phyloP scores from a whole-genome alignment of 2,797 vertebrate genomes.

The Myiotriccus ornatus region DNA sequence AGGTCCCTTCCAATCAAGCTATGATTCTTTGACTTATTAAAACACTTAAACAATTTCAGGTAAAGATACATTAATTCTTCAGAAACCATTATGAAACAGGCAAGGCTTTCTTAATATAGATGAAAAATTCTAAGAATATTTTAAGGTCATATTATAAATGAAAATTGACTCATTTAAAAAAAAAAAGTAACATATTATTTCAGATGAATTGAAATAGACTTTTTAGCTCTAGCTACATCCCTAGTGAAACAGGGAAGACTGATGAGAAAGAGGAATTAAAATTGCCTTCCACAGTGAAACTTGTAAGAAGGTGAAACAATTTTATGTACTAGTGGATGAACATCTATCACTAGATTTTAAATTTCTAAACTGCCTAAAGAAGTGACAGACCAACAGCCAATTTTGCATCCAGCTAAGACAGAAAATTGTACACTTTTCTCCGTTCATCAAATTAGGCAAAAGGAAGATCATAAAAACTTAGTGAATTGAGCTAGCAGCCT shows the following conservation, averaged over 20 bases:
- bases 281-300: not conserved
- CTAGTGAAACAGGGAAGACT: not conserved
- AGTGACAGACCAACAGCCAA: not conserved
- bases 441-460: not conserved
- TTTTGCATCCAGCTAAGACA: not conserved
- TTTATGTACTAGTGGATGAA: accelerated
- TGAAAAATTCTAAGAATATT: not conserved
- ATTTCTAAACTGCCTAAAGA: not conserved
- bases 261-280: not conserved
- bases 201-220: not conserved
- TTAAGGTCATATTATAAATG: not conserved
- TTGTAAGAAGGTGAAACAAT: not conserved
- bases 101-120: not conserved
- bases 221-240: not conserved
- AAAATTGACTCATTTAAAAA: not conserved
- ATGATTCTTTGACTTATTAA: not conserved
- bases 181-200: not conserved
- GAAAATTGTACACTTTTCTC: not conserved
- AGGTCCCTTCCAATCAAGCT: not conserved
- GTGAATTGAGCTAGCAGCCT: not conserved
- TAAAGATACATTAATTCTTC: not conserved
- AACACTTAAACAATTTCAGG: not conserved
- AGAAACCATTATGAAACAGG: not conserved
- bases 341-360: not conserved
- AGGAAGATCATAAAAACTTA: not conserved